Evolutionary conservation across 2,888 invertebrate genomes (phyloP).

Genomic region (Bhutanitis thaidina): DNA sequence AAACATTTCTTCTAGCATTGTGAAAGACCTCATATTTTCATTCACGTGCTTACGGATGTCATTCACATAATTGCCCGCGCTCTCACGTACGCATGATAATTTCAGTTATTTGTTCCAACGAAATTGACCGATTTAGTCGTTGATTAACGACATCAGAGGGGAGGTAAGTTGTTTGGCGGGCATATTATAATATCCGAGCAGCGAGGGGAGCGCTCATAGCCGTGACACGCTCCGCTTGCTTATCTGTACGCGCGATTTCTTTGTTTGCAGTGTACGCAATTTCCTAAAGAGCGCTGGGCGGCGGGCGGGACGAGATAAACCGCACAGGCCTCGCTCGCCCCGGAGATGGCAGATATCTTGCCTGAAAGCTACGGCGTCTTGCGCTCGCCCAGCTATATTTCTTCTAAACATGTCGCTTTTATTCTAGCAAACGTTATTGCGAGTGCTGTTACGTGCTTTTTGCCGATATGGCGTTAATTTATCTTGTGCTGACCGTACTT

Average conservation of each 20-base stretch:
- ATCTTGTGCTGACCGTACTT: neutral
- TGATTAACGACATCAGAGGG: neutral
- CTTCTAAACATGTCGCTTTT: conserved; percentile 19
- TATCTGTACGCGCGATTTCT: conserved; percentile 67
- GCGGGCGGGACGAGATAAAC: conserved; percentile 52
- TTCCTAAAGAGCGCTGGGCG: conserved; percentile 56
- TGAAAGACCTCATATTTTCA: too few species aligned
- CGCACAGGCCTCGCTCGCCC: conserved; percentile 42
- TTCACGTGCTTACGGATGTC: too few species aligned
- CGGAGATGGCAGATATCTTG: conserved; percentile 62
- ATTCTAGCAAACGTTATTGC: conserved; percentile 15
- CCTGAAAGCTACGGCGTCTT: neutral
- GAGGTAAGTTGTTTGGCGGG: neutral
- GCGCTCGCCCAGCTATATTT: conserved; percentile 14
- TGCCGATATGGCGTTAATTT: neutral
- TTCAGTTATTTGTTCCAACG: neutral
- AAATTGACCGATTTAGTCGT: conserved; percentile 2
- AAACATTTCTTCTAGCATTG: too few species aligned
- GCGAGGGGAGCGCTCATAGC: conserved; percentile 34
- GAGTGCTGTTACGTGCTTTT: neutral
- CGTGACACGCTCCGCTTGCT: conserved; percentile 53
- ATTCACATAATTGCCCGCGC: neutral
- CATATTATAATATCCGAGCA: conserved; percentile 15
- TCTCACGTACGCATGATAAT: neutral
- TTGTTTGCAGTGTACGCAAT: conserved; percentile 71